A percentile compares a stretch with the other conserved stretches of the same genome.
Evolutionary conservation across 2,888 invertebrate species (phyloP).

Genomic region (Leucoptera coffeella): DNA sequence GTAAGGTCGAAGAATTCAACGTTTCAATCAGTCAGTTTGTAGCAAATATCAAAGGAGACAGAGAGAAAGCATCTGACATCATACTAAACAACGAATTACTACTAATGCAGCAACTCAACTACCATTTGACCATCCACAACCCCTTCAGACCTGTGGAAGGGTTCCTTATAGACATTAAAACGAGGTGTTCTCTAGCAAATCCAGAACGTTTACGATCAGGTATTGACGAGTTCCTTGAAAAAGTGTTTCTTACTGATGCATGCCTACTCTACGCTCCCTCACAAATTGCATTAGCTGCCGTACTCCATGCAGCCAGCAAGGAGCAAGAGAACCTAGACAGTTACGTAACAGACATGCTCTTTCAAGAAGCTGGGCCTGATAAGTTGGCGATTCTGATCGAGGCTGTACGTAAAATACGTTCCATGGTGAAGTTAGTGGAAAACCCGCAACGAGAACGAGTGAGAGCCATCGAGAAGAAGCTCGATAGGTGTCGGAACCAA

Average conservation of each 20-base stretch:
- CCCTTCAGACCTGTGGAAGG: slow-evolving; percentile 95
- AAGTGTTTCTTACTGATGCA: slow-evolving; percentile 84
- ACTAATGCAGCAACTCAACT: slow-evolving; percentile 91
- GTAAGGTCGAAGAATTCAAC: slow-evolving; percentile 98
- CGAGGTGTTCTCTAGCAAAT: slow-evolving; percentile 70
- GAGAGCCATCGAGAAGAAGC: slow-evolving; percentile 74
- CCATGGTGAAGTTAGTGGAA: slow-evolving; percentile 80
- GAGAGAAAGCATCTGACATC: slow-evolving; percentile 87
- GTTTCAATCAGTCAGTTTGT: slow-evolving; percentile 95
- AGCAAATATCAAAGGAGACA: slow-evolving; percentile 84
- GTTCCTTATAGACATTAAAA: slow-evolving; percentile 93
- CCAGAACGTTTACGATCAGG: slow-evolving; percentile 78
- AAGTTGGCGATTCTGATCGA: slow-evolving; percentile 78
- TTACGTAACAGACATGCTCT: slow-evolving; percentile 85
- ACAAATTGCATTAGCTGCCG: slow-evolving; percentile 88
- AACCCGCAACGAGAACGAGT: slow-evolving; percentile 63
- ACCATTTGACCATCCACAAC: slow-evolving; percentile 92
- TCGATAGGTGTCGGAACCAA: slow-evolving; percentile 89
- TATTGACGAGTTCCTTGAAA: slow-evolving; percentile 86
- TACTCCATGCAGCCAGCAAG: slow-evolving; percentile 84
- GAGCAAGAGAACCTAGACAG: slow-evolving; percentile 85
- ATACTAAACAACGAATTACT: slow-evolving; percentile 91
- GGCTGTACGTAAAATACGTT: slow-evolving; percentile 85
- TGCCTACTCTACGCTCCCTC: slow-evolving; percentile 91
- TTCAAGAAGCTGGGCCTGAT: slow-evolving; percentile 65